A percentile compares a stretch with the other conserved stretches of the same genome.
Conservation (phyloP, 2,113 vertebrate genomes). For the Neogobius melanostomus region DNA sequence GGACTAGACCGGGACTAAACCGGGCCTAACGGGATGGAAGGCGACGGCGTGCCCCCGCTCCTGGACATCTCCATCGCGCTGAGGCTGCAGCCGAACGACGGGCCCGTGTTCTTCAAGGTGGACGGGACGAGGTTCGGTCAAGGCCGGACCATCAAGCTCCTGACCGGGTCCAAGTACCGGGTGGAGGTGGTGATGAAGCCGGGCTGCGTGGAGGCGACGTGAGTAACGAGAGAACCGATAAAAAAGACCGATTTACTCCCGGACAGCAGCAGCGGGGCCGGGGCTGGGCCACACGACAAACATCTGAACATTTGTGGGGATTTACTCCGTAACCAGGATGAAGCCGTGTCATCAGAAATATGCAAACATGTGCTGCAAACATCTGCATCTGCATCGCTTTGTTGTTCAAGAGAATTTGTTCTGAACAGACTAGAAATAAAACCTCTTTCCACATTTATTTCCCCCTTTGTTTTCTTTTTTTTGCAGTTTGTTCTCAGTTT, state of each 20-base stretch:
- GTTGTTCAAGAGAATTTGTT: no score
- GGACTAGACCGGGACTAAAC: not conserved
- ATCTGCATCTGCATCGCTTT: no score
- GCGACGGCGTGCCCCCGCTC: slow-evolving; percentile 82
- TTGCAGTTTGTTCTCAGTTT: no score
- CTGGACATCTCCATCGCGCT: slow-evolving; percentile 88
- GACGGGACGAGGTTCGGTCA: slow-evolving; percentile 96
- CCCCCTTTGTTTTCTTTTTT: no score
- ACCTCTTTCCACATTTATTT: no score
- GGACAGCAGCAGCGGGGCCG: not conserved
- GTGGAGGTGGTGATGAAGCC: slow-evolving; percentile 91
- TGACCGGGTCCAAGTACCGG: slow-evolving; percentile 95
- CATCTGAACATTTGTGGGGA: no score
- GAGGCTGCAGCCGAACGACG: slow-evolving; percentile 50
- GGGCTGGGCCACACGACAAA: no score
- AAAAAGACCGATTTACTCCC: not conserved
- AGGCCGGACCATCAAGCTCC: slow-evolving; percentile 94
- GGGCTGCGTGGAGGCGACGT: slow-evolving; percentile 85
- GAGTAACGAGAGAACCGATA: slow-evolving; percentile 57
- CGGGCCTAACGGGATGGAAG: not conserved
- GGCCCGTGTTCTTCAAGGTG: slow-evolving; percentile 94
- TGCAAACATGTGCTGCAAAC: no score
- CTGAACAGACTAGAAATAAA: no score
- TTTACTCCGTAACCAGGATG: no score
- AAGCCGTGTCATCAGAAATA: no score